Evolutionary conservation across 2,888 invertebrate genomes (phyloP), one percentile per base, ranked within the genome.

Genomic region (Sialis lutaria): DNA sequence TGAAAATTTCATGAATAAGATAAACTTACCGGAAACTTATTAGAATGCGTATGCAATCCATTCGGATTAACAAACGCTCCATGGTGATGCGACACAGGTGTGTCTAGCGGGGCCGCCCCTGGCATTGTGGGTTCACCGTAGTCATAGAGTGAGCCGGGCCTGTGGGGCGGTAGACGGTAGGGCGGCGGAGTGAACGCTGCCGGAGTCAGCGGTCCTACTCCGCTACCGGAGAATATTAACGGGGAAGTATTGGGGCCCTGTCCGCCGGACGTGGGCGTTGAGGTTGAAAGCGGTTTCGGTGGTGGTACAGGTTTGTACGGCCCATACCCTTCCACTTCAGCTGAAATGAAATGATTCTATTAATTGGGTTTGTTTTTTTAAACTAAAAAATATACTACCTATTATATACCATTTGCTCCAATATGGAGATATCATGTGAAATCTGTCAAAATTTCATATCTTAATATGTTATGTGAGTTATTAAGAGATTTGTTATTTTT

Each of bases 11-110:
- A n/a, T n/a, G n/a, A n/a, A n/a, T n/a, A 9, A 31, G 9, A 35
- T 13, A 32, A 51, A 70, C 77, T 77, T 68, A 83, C 84, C 60
- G 83, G 83, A 67, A 83, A 84, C 63, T 84, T 83, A 55, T 75
- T 80, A 55, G 83, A 83, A 64, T 84, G 83, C 32, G 83, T 83
- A 62, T 82, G 82, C 12, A 82, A 68, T 65, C 60, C 55, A 63
- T 60, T 56, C 64, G 51, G 58, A 62, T 58, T 56, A 68, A 64
- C 58, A 63, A 59, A 67, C 42, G 32, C 10, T 5, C 45, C 45
- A 12, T 33, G 13, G 13, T 13, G 22, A 10, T 9, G 12, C 6
- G 30, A 6, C 13, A 13, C 40, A 13, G n/a, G 9, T 39, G 22
- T 22, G 34, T 22, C 50, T 39, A 63, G 61, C n/a, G 63, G 61